Evolutionary conservation across 2,888 invertebrate species (phyloP), one percentile per base, ranked within the genome.

Genomic region (Hirtodrosophila alboralis): DNA sequence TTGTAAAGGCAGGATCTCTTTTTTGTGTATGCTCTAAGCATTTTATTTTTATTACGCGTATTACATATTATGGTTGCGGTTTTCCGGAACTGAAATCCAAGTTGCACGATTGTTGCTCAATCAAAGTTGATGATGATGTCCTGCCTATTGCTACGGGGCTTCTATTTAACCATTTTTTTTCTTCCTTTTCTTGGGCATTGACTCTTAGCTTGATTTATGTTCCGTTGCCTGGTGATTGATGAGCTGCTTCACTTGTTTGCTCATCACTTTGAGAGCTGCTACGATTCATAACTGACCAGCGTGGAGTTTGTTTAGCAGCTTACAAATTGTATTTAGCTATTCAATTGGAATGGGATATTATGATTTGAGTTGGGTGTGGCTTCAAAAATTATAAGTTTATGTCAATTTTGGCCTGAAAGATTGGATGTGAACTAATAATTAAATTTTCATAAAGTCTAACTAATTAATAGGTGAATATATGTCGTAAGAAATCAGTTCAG

Each of bases 121-220:
- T 79, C 62, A 72, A 57, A 36, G 34, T 26, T 62, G 56, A 60
- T 66, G 75, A 43, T 48, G 38, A 9, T 12, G 44, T 12, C 14
- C 49, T 72, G 80, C 60, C 69, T 51, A 73, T 61, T 16, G 58
- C 75, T 40, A 54, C 37, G 44, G 49, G 49, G 18, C 13, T 21
- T 13, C 33, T 33, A 10, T 21, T 6, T n/a, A n/a, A 38, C 18
- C 45, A 18, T 8, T 23, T 16, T 26, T 37, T 44, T 16, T 41
- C 9, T 3, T 9, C 8, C 16, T 16, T 34, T 10, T 26, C 37
- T 34, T 45, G 30, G 12, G 28, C 30, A 63, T 71, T 49, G 58
- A 49, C 64, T 65, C 57, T 68, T 60, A 47, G 70, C 75, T 83
- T 89, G 89, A 89, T 89, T 88, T 88, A 88, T 89, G 88, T 88